Base-by-base conservation (phyloP, 2,797 vertebrate species). In the Gallirallus australis region DNA sequence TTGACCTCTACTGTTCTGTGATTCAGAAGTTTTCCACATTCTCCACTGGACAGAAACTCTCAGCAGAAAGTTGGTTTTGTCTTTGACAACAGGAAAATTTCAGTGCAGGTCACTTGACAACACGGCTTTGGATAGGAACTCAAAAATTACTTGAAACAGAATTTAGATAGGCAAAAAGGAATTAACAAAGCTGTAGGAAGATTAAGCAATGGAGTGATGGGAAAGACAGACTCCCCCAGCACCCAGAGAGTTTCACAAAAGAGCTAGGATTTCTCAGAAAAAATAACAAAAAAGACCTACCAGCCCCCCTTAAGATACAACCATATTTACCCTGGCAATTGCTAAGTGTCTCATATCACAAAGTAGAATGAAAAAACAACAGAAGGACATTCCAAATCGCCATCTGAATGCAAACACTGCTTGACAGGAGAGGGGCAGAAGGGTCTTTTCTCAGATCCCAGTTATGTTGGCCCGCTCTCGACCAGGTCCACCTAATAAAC, bases 321-420 rank as follows among this genome's bases (percentile, higher is more conserved):
- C 23, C 69, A 11, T 75, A 59, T 90, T 95, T 93, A 76, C 63
- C 42, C 72, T 91, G 92, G 59, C 77, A 94, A 39, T 65, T 86
- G 24, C 39, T 84, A 81, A 79, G 79, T 60, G 54, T 56, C 40
- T 73, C 30, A 27, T 85, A 91, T 87, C 86, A 78, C 65, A 92
- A 86, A 60, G 39, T n/a, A 93, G 85, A 89, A 80, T 65, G 20
- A 75, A 89, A 68, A 70, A 86, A 82, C 28, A 83, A 70, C 59
- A 81, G 39, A 88, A 56, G 50, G 35, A 68, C 45, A 60, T 90
- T 93, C 54, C 35, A 83, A 91, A 71, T 78, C 40, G 59, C 61
- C 65, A 78, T 87, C 57, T 82, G 63, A 80, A 87, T 48, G 57
- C 84, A 91, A 93, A 71, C 59, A 73, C 33, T 40, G 31, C n/a